Conservation (phyloP, 2,797 vertebrate genomes). For the Parambassis ranga region DNA sequence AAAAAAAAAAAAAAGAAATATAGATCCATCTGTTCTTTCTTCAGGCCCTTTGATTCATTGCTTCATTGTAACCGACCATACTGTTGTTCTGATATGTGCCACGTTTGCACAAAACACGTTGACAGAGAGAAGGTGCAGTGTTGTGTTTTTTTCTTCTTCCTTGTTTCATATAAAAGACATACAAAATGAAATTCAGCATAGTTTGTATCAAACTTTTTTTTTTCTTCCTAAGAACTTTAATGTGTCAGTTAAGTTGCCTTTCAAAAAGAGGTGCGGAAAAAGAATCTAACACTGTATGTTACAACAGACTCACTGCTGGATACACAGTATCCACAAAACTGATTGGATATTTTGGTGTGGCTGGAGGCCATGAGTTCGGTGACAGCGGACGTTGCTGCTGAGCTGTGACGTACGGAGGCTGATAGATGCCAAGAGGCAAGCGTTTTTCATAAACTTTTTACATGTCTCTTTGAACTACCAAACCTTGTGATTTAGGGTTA, state of each 20-base stretch:
- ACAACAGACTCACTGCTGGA: conserved; percentile 84
- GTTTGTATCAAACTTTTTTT: conserved; percentile 90
- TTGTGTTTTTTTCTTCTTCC: conserved; percentile 24
- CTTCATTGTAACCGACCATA: conserved; percentile 34
- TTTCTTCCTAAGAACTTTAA: conserved; percentile 88
- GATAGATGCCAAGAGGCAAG: not conserved
- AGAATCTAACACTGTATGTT: conserved; percentile 86
- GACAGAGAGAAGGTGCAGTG: conserved; percentile 30
- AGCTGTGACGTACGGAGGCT: not conserved
- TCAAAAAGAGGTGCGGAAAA: conserved; percentile 87
- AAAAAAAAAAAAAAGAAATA: not conserved
- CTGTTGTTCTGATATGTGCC: conserved; percentile 35
- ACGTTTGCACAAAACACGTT: conserved; percentile 32
- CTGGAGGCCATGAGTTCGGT: conserved; percentile 23
- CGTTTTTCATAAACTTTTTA: too few relatives aligned
- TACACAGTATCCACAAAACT: conserved; percentile 94
- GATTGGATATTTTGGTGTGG: conserved; percentile 79
- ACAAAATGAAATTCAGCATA: conserved; percentile 91
- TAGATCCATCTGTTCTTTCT: conserved; percentile 32
- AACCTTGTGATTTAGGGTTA: too few relatives aligned
- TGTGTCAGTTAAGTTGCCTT: conserved; percentile 77
- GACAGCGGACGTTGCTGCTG: not conserved
- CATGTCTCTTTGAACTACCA: too few relatives aligned
- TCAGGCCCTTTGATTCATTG: conserved; percentile 26
- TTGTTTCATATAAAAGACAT: conserved; percentile 79